phyloP scores from a whole-genome alignment of 2,113 vertebrate genomes.

The Axis porcinus region DNA sequence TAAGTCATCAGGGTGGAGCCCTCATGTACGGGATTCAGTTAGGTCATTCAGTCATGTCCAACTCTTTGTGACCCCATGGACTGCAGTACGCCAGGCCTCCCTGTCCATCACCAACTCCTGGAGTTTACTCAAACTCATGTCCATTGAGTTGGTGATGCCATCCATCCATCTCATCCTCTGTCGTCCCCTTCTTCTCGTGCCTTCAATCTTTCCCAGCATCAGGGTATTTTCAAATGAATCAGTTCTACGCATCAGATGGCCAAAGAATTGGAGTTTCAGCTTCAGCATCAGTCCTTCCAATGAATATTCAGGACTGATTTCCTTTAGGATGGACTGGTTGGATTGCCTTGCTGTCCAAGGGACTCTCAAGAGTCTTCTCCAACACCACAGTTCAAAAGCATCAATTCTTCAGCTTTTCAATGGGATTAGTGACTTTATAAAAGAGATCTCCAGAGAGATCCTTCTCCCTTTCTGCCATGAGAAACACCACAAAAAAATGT shows the following conservation, averaged over 20 bases:
- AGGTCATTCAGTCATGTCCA: rapidly evolving
- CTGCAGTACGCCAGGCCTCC: not conserved
- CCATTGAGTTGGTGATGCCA: not conserved
- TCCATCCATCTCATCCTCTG: not conserved
- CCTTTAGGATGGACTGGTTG: not conserved
- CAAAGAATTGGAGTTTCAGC: not conserved
- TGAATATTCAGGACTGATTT: not conserved
- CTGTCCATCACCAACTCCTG: rapidly evolving
- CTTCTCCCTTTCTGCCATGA: not conserved
- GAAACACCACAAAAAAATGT: not conserved
- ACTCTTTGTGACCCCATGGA: not conserved
- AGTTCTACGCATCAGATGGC: not conserved
- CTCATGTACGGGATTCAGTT: not conserved
- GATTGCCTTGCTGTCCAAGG: not conserved
- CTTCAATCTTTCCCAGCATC: not conserved
- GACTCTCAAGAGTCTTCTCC: not conserved
- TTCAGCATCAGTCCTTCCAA: not conserved
- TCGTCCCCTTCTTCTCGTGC: rapidly evolving
- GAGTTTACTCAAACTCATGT: not conserved
- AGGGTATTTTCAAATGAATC: not conserved
- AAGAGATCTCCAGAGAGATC: not conserved
- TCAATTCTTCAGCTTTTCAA: not conserved
- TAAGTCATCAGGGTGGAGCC: not conserved
- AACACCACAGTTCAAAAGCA: not conserved
- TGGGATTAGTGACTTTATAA: not conserved